phyloP scores from a whole-genome alignment of 2,888 invertebrate species.

The Hydrotaea cyrtoneurina region DNA sequence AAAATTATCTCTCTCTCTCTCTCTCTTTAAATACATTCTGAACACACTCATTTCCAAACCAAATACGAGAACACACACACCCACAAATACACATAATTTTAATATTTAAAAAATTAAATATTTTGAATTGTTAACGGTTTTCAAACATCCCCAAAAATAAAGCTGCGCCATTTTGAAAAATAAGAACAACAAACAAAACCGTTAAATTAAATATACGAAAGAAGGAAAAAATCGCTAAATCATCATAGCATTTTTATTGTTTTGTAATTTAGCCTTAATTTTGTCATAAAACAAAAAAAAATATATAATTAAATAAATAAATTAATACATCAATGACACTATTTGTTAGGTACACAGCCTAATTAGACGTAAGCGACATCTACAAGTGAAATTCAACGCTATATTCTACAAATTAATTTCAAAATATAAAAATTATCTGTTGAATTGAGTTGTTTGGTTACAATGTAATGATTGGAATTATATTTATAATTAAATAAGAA shows the following conservation, averaged over 20 bases:
- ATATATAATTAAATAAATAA: slow-evolving; percentile 11
- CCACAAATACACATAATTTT: slow-evolving; percentile 19
- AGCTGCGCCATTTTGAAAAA: slow-evolving; percentile 56
- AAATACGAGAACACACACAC: slow-evolving; percentile 7
- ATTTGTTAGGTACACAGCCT: background rate
- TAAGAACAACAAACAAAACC: slow-evolving; percentile 22
- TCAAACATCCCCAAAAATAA: slow-evolving; percentile 16
- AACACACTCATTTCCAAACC: background rate
- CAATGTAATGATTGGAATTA: no score
- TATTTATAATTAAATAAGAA: no score
- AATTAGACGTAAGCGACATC: no score
- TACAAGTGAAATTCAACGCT: no score
- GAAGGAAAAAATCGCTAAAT: slow-evolving; percentile 24
- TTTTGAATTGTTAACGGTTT: slow-evolving; percentile 17
- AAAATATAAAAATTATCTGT: no score
- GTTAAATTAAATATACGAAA: slow-evolving; percentile 29
- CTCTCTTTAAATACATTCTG: no score
- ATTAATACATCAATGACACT: background rate
- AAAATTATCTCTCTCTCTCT: slow-evolving; percentile 48
- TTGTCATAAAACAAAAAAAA: slow-evolving; percentile 37
- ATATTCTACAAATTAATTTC: no score
- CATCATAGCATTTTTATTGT: slow-evolving; percentile 62
- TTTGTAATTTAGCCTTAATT: slow-evolving; percentile 65
- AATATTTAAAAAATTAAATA: slow-evolving; percentile 1
- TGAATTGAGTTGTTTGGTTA: no score